Evolutionary conservation across 2,888 invertebrate genomes (phyloP).

Genomic region (Helicoverpa assulta): DNA sequence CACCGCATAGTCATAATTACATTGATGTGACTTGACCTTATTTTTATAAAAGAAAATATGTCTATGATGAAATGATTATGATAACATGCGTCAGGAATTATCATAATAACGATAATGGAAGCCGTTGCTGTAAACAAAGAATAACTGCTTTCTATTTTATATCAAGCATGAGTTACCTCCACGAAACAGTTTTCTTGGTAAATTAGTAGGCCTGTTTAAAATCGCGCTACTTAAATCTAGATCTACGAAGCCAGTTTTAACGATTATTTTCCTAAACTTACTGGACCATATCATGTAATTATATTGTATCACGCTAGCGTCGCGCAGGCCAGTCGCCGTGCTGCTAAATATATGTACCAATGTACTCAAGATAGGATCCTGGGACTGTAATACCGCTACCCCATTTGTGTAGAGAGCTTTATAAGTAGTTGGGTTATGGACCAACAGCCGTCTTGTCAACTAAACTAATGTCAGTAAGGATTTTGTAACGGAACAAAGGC

Average conservation of each 20-base stretch:
- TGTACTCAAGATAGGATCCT: conserved; percentile 32
- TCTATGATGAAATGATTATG: conserved; percentile 29
- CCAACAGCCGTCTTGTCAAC: conserved; percentile 33
- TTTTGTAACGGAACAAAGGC: conserved; percentile 46
- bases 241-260: conserved; percentile 48
- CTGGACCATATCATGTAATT: conserved; percentile 57
- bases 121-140: not conserved
- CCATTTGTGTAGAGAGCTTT: conserved; percentile 35
- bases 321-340: conserved; percentile 20
- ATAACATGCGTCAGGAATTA: conserved; percentile 28
- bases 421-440: conserved; percentile 43
- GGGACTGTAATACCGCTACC: conserved; percentile 18
- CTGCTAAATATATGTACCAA: conserved; percentile 17
- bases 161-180: conserved; percentile 31
- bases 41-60: conserved; percentile 27
- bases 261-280: conserved; percentile 58
- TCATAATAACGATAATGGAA: conserved; percentile 37
- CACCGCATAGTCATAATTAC: conserved; percentile 19
- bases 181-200: conserved; percentile 36
- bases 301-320: conserved; percentile 57
- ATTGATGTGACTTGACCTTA: conserved; percentile 36
- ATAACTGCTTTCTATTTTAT: conserved; percentile 22
- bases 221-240: conserved; percentile 50
- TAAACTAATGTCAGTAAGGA: conserved; percentile 44
- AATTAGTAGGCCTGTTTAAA: conserved; percentile 43